Conservation (phyloP, 1,140 invertebrate species). For the Aphis gossypii region DNA sequence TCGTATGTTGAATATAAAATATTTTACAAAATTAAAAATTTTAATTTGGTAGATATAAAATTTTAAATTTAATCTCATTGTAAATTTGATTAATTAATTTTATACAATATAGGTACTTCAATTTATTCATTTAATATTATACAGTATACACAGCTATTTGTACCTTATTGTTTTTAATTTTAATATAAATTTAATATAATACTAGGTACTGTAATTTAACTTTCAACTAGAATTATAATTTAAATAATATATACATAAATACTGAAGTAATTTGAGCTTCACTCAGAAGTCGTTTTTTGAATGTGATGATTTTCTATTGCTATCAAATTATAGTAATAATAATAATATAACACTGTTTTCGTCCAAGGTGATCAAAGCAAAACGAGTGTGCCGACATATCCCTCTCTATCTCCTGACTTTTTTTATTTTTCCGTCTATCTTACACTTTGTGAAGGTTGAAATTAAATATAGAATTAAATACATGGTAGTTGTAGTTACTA, state of each 20-base stretch:
- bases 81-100: too few relatives aligned
- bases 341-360: background rate
- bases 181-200: background rate
- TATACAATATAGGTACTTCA: too few relatives aligned
- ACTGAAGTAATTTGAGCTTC: background rate
- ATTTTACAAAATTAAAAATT: background rate
- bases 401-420: background rate
- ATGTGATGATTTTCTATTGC: slow-evolving; percentile 11
- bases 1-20: background rate
- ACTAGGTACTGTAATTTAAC: background rate
- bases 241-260: background rate
- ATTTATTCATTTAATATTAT: too few relatives aligned
- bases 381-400: background rate
- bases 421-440: background rate
- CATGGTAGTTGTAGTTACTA: background rate
- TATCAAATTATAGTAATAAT: background rate
- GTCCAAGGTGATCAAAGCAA: background rate
- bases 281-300: background rate
- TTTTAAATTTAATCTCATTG: too few relatives aligned
- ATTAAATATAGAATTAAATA: slow-evolving; percentile 4
- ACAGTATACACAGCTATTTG: background rate
- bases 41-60: too few relatives aligned
- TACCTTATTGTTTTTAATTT: background rate
- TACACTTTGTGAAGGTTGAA: background rate
- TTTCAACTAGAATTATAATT: background rate